Percentiles rank a stretch among this genome's conserved stretches.
These are phyloP conservation scores for Orchestes rusci DNA, from an alignment of 2,888 invertebrate genomes.

Conservation along the genomic window DNA sequence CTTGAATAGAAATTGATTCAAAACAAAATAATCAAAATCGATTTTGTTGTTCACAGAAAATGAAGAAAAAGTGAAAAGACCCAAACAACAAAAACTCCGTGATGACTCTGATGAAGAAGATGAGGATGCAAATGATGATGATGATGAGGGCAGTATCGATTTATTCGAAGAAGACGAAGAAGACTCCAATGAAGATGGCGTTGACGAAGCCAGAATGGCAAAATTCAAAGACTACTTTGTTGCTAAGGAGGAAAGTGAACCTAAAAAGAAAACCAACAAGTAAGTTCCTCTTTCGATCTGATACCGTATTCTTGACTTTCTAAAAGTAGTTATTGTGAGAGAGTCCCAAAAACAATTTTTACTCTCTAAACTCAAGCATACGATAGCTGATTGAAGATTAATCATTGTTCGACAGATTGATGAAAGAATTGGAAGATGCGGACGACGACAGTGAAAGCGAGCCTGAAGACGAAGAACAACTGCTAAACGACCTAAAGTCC, in stretches of 20 bases:
- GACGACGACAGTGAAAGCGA: conserved; percentile 31
- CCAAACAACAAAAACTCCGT: too few species aligned
- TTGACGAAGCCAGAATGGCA: conserved; percentile 45
- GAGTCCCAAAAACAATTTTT: too few species aligned
- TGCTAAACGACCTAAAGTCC: conserved; percentile 44
- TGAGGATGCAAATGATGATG: conserved; percentile 45
- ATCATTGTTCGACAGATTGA: too few species aligned
- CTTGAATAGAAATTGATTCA: too few species aligned
- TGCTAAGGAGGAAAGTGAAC: conserved; percentile 40
- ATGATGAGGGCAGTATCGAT: conserved; percentile 56
- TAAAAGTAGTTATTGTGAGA: too few species aligned
- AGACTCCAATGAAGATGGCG: conserved; percentile 34
- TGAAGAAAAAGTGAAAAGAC: conserved; percentile 5
- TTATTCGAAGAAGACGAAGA: conserved; percentile 49
- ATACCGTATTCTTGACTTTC: too few species aligned
- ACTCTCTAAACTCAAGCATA: too few species aligned
- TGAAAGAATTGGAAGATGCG: conserved; percentile 17
- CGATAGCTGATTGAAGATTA: too few species aligned
- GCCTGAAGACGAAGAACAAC: neutral
- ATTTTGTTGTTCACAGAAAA: conserved; percentile 6
- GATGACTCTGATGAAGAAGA: conserved; percentile 1
- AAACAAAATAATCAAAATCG: too few species aligned
- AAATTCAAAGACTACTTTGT: conserved; percentile 68
- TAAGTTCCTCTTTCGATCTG: too few species aligned
- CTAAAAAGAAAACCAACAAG: conserved; percentile 31